Base-by-base conservation (phyloP, 2,797 vertebrate species). In the Aulostomus chinensis region DNA sequence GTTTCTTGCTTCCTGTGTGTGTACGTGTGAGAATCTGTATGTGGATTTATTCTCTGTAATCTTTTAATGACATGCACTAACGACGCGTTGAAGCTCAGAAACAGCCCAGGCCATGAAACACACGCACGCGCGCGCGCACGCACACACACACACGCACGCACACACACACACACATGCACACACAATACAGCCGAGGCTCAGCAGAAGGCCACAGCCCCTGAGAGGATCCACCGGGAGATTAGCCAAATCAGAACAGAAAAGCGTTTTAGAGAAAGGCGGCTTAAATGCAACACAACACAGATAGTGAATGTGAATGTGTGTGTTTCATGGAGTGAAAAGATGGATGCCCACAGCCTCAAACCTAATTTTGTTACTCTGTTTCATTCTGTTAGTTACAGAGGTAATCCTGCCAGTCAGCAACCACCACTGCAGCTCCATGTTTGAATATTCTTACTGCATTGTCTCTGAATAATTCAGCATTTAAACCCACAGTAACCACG, bases 21-120 rank as follows among this genome's bases (percentile, higher is more conserved):
- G 21, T 52, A 32, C 37, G 60, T 45, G 60, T 45, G 42, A 68
- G 54, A 70, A 68, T 76, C 35, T 43, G 50, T 62, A 55, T 68
- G 58, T 55, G 47, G 53, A 73, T 82, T 85, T 81, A 80, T 87
- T 81, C 76, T 78, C 39, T 64, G 34, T 90, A 88, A 90, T 89
- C 80, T 86, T 87, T 86, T 87, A 89, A 89, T 87, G 76, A 87
- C 74, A 89, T 80, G 85, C 69, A 73, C 76, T 83, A 83, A 84
- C 52, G 59, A 80, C 6, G 50, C 69, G 53, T 66, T 83, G 51
- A 81, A 52, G 79, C 86, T 84, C 63, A 78, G 65, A 55, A 38
- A 76, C 42, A 75, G 77, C 66, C 55, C 38, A 58, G 65, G 39
- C 68, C 73, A 60, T 60, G 61, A 52, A 34, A 43, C 41, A 40